phyloP scores from a whole-genome alignment of 2,888 invertebrate species.

The Eilema griseolum region DNA sequence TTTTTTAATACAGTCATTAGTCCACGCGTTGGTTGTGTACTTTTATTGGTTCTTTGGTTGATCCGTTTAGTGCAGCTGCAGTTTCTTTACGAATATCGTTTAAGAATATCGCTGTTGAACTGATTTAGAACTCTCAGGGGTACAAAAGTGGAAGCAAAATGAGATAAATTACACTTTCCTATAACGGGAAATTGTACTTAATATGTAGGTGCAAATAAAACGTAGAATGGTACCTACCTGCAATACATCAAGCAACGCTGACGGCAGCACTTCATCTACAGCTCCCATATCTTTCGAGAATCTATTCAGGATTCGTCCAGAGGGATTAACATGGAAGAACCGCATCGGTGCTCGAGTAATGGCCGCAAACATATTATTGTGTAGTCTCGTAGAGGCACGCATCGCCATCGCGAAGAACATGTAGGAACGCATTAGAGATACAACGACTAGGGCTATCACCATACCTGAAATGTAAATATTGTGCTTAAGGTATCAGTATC shows the following conservation, averaged over 20 bases:
- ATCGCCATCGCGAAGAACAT: conserved; percentile 89
- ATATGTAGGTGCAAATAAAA: not conserved
- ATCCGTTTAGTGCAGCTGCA: too few relatives aligned
- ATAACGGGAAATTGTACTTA: not conserved
- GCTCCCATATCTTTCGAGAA: conserved; percentile 96
- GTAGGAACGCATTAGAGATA: conserved; percentile 84
- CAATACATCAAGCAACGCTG: conserved; percentile 88
- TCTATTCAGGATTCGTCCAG: conserved; percentile 93
- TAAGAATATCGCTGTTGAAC: too few relatives aligned
- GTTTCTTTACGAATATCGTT: too few relatives aligned
- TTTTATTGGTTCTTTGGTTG: too few relatives aligned
- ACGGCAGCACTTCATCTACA: conserved; percentile 89
- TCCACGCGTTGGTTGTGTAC: too few relatives aligned
- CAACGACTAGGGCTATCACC: conserved; percentile 80
- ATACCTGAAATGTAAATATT: conserved; percentile 67
- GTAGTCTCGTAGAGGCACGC: conserved; percentile 92
- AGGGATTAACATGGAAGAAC: conserved; percentile 96
- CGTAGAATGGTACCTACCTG: conserved; percentile 68
- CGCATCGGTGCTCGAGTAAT: conserved; percentile 93
- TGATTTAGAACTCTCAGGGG: not conserved
- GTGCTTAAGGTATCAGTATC: not conserved
- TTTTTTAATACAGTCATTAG: too few relatives aligned
- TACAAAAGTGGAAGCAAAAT: not conserved
- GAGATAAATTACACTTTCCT: not conserved
- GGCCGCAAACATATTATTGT: conserved; percentile 94